phyloP scores from a whole-genome alignment of 2,797 vertebrate species.

The Xenopus petersii region DNA sequence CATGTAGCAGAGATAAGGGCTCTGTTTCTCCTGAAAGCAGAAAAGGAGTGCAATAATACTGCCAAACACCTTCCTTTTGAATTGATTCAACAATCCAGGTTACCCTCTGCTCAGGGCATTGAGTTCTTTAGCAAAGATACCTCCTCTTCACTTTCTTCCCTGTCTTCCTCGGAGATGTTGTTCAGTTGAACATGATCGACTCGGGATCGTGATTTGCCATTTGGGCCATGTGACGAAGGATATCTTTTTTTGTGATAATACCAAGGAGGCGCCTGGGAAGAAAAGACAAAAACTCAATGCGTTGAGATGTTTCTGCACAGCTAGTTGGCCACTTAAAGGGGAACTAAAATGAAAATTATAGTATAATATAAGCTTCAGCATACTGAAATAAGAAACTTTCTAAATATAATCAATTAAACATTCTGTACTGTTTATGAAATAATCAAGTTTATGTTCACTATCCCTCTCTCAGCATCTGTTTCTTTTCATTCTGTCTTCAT shows the following conservation, averaged over 20 bases:
- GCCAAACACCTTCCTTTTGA: slow-evolving; percentile 37
- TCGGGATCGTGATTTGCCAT: slow-evolving; percentile 97
- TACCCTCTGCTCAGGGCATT: slow-evolving; percentile 73
- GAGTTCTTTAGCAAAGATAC: slow-evolving; percentile 85
- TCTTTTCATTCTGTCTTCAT: too few relatives aligned
- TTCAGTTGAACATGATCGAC: slow-evolving; percentile 99
- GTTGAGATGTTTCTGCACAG: too few relatives aligned
- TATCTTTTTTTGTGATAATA: slow-evolving; percentile 99
- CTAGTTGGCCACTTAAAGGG: too few relatives aligned
- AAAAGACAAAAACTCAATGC: slow-evolving; percentile 50
- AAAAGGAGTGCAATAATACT: slow-evolving; percentile 54
- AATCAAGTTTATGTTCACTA: too few relatives aligned
- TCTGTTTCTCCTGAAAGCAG: not conserved
- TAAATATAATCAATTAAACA: too few relatives aligned
- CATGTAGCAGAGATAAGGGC: not conserved
- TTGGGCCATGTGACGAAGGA: slow-evolving; percentile 99
- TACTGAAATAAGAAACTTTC: too few relatives aligned
- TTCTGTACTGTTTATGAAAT: too few relatives aligned
- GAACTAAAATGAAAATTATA: too few relatives aligned
- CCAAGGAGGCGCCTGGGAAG: slow-evolving; percentile 94
- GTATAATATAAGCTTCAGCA: too few relatives aligned
- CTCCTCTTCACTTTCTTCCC: slow-evolving; percentile 77
- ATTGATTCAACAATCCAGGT: slow-evolving; percentile 45
- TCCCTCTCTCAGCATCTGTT: too few relatives aligned
- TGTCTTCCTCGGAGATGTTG: slow-evolving; percentile 67